phyloP scores from a whole-genome alignment of 2,888 invertebrate species.

The Sarcophaga carnaria region DNA sequence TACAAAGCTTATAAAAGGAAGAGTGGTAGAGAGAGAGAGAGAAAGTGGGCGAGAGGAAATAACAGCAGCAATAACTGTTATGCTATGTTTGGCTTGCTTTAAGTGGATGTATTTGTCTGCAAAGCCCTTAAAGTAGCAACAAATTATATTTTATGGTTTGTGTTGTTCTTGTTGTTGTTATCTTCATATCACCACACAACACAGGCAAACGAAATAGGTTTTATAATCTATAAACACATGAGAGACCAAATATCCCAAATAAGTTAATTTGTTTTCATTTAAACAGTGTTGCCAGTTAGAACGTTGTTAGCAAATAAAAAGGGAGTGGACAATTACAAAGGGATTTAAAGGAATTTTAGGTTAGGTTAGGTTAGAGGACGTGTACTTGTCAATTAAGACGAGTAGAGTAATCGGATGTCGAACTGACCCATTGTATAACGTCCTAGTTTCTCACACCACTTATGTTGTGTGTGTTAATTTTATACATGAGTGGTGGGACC shows the following conservation, averaged over 20 bases:
- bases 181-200: neutral
- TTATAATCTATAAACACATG: constrained; percentile 16
- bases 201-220: constrained; percentile 13
- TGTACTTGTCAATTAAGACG: too few species aligned
- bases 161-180: neutral
- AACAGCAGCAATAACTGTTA: too few species aligned
- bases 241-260: constrained; percentile 21
- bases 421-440: too few species aligned
- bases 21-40: too few species aligned
- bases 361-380: too few species aligned
- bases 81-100: too few species aligned
- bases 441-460: too few species aligned
- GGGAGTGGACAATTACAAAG: too few species aligned
- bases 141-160: constrained; percentile 26
- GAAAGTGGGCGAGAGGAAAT: too few species aligned
- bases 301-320: neutral
- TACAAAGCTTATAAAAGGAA: neutral
- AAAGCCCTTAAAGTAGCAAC: constrained; percentile 44
- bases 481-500: too few species aligned
- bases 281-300: neutral
- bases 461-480: too few species aligned
- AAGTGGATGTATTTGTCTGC: neutral
- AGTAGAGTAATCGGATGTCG: too few species aligned
- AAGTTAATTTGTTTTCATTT: neutral
- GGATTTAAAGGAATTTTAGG: neutral